Percentiles rank a stretch among this genome's conserved stretches.
phyloP scores from a whole-genome alignment of 2,797 vertebrate genomes.

The Thunnus albacares region DNA sequence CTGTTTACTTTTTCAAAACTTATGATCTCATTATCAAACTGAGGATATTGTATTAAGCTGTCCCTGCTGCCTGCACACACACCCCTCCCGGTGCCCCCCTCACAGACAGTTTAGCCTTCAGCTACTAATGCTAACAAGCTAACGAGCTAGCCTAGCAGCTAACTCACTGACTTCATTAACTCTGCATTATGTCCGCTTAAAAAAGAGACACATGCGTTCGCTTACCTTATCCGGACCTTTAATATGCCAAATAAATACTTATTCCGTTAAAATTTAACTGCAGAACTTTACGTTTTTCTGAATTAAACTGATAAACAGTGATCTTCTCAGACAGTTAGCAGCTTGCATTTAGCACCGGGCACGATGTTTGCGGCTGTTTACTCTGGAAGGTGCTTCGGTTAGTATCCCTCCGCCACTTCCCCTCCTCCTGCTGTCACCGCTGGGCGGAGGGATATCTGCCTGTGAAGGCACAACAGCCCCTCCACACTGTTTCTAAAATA shows the following conservation, averaged over 20 bases:
- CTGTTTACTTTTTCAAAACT: not conserved
- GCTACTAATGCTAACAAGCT: conserved; percentile 54
- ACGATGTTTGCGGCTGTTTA: conserved; percentile 7
- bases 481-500: not conserved
- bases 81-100: not conserved
- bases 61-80: not conserved
- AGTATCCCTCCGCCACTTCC: conserved; percentile 47
- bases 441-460: conserved; percentile 57
- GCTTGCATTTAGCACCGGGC: not conserved
- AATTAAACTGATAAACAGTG: not conserved
- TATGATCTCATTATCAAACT: not conserved
- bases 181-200: conserved; percentile 18
- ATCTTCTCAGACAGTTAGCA: conserved; percentile 24
- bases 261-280: conserved; percentile 48
- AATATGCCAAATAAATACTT: conserved; percentile 41
- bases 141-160: conserved; percentile 61
- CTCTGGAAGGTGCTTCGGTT: not conserved
- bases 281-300: not conserved
- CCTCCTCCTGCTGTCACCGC: fast-evolving
- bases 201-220: not conserved
- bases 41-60: not conserved
- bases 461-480: fast-evolving
- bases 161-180: conserved; percentile 45
- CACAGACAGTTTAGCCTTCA: conserved; percentile 2
- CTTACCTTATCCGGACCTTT: conserved; percentile 62